These are phyloP conservation scores for Gorilla gorilla DNA, from an alignment of 2,113 vertebrate genomes.

Conservation along the genomic window DNA sequence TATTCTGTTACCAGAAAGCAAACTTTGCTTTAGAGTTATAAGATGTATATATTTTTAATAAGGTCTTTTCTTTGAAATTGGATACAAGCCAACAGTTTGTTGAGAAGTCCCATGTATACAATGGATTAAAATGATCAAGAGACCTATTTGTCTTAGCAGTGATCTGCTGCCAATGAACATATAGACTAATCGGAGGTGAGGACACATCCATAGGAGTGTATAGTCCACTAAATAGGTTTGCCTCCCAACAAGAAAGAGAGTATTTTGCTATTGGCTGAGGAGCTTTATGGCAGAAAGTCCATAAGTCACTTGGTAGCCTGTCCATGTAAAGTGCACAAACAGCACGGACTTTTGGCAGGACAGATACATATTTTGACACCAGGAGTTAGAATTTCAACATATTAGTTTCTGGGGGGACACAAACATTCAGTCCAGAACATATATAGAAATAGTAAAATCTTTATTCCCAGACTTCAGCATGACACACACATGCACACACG, in stretches of 20 bases:
- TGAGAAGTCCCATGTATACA: not conserved
- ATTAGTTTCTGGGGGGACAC: not conserved
- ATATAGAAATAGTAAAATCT: not conserved
- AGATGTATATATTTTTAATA: not conserved
- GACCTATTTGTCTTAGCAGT: not conserved
- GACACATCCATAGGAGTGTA: not conserved
- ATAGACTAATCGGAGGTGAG: not conserved
- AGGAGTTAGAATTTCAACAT: not conserved
- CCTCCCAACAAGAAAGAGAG: not conserved
- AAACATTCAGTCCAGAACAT: not conserved
- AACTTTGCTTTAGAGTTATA: not conserved
- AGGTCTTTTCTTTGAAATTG: not conserved
- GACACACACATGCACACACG: not conserved
- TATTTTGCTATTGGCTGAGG: not conserved
- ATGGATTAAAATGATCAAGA: constrained; percentile 14
- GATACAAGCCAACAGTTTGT: not conserved
- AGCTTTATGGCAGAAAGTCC: not conserved
- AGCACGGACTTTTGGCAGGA: not conserved
- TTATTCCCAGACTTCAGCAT: not conserved
- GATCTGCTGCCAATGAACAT: not conserved
- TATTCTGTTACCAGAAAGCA: not conserved
- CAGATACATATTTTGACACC: constrained; percentile 24
- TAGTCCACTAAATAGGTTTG: not conserved
- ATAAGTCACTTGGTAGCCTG: not conserved
- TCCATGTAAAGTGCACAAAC: not conserved